Evolutionary conservation across 2,113 vertebrate genomes (phyloP).

Genomic region (Perognathus longimembris): DNA sequence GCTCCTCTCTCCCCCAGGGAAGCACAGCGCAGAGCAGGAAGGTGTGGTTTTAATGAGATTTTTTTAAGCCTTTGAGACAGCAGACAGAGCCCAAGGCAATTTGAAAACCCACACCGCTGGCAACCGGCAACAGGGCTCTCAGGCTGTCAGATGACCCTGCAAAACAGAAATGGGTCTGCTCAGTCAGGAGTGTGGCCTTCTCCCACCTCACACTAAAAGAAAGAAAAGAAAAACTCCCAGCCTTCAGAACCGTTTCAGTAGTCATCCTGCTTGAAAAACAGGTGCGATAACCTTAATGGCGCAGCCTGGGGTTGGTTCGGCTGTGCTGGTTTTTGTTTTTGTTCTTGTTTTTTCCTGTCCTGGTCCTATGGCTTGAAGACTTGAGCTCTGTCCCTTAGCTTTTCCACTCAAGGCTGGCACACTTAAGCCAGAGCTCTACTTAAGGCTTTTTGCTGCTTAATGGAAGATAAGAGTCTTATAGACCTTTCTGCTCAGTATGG

Average conservation of each 20-base stretch:
- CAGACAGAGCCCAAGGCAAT: background rate
- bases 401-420: no score
- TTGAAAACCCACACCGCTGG: background rate
- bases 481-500: no score
- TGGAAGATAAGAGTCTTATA: no score
- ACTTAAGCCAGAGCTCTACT: no score
- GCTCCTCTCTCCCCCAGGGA: background rate
- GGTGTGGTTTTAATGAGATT: slow-evolving; percentile 58
- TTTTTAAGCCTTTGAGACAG: slow-evolving; percentile 34
- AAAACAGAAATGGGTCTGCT: slow-evolving; percentile 23
- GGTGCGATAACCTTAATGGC: background rate
- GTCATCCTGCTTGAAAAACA: background rate
- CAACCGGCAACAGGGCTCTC: background rate
- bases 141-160: slow-evolving; percentile 61
- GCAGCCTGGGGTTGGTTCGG: no score
- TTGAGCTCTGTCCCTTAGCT: no score
- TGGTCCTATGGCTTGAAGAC: no score
- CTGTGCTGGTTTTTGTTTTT: no score
- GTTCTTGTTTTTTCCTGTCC: no score
- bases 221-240: background rate
- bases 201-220: background rate
- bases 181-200: background rate
- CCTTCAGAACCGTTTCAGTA: slow-evolving; percentile 16
- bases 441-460: no score
- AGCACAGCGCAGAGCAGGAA: background rate